phyloP scores from a whole-genome alignment of 1,140 invertebrate species.

The Trissolcus basalis region DNA sequence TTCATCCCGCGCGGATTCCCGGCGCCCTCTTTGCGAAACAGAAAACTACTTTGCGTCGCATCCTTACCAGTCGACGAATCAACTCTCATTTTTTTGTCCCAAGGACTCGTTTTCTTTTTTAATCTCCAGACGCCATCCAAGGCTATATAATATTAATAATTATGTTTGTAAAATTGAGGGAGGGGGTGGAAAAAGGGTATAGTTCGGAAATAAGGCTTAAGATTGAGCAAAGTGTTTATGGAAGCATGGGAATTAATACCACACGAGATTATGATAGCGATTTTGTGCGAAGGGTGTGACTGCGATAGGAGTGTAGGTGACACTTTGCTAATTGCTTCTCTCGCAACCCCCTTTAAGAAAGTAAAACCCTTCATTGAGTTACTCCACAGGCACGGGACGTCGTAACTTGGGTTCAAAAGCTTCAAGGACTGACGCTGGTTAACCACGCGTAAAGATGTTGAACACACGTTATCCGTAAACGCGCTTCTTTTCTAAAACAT shows the following conservation, averaged over 20 bases:
- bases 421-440: constrained; percentile 56
- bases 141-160: no score
- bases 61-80: no score
- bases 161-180: no score
- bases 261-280: constrained; percentile 54
- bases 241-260: background rate
- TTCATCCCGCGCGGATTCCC: constrained; percentile 34
- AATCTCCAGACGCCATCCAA: no score
- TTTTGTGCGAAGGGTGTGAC: constrained; percentile 53
- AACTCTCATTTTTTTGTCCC: no score
- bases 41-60: constrained; percentile 45
- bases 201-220: no score
- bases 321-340: constrained; percentile 71
- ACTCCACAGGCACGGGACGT: constrained; percentile 32
- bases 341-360: constrained; percentile 65
- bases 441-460: constrained; percentile 56
- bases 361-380: constrained; percentile 56
- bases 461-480: constrained; percentile 39
- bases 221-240: no score
- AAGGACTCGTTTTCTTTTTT: no score
- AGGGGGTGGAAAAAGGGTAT: no score
- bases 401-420: constrained; percentile 57
- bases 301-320: constrained; percentile 66
- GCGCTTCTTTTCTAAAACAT: constrained; percentile 41
- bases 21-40: constrained; percentile 20